Conservation (phyloP, 2,797 vertebrate species). For the Pristis pectinata region DNA sequence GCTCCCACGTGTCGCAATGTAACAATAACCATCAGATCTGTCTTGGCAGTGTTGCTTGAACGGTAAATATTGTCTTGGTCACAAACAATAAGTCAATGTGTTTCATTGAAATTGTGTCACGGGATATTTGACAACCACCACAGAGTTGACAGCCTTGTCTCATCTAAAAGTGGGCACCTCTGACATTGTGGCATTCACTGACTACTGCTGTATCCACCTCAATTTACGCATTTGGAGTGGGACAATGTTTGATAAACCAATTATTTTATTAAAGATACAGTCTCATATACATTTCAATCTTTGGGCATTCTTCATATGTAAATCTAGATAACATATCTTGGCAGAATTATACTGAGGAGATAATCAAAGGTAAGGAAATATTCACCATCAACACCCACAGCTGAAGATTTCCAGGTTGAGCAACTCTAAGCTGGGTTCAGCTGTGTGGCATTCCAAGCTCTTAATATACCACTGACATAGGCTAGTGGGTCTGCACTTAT, state of each 20-base stretch:
- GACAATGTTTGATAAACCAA: background rate
- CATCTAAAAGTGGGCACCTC: too few relatives aligned
- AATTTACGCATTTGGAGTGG: too few relatives aligned
- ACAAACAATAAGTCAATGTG: too few relatives aligned
- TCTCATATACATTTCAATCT: background rate
- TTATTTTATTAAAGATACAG: background rate
- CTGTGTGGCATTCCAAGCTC: background rate
- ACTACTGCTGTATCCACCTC: too few relatives aligned
- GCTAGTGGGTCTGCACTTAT: background rate
- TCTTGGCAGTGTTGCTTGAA: too few relatives aligned
- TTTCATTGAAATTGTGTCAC: too few relatives aligned
- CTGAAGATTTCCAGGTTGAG: background rate
- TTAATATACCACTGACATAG: background rate
- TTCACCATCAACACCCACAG: background rate
- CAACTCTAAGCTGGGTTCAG: background rate
- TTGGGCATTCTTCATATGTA: background rate
- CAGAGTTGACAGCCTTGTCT: too few relatives aligned
- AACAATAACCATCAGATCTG: too few relatives aligned
- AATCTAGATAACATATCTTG: background rate
- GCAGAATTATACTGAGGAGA: background rate
- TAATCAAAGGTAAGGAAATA: background rate
- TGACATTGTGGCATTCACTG: too few relatives aligned
- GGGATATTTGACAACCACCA: too few relatives aligned
- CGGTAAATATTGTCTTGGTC: too few relatives aligned
- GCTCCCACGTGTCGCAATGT: too few relatives aligned